Base-by-base conservation (phyloP, 2,888 invertebrate genomes). In the Yponomeuta plumbellus region DNA sequence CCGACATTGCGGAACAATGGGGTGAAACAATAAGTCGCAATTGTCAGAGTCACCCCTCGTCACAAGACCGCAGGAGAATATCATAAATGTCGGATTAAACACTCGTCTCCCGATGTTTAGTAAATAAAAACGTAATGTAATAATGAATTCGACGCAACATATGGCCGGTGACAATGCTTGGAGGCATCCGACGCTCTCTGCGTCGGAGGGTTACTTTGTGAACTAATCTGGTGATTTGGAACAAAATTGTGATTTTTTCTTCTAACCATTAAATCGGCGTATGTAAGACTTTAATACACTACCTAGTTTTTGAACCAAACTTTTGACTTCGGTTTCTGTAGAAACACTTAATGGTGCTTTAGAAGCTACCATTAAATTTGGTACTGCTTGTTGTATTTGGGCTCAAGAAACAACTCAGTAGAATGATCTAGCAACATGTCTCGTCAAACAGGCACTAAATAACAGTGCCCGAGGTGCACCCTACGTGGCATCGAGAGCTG, bases 71-170 rank as follows among this genome's bases (percentile, higher is more conserved):
- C 91, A 83, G 73, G 88, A 89, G 88, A 88, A 88, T 89, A 88
- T 90, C 86, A 89, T 90, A 90, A 90, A 89, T 84, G 89, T 85
- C 88, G 81, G 87, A 88, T 91, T 89, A 89, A 91, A 88, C 90
- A 89, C 89, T 85, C 86, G 80, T 87, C 89, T 84, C 86, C 68
- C 84, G 88, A 88, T 80, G 79, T 79, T 80, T 81, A 85, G 82
- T 89, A 88, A 90, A 90, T 90, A 89, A 89, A 89, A 89, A 87
- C 85, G 83, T 86, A 88, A 90, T 89, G 85, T 88, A 90, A 90
- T 91, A 88, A 91, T 89, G 85, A 82, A 90, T 89, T 85, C 85
- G 71, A 73, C 70, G 84, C 81, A 88, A 87, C 91, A 91, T 91
- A 91, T 90, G 89, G 84, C 78, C 71, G 69, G 74, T 75, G 76